phyloP scores from a whole-genome alignment of 2,888 invertebrate species.

The Apeira syringaria region DNA sequence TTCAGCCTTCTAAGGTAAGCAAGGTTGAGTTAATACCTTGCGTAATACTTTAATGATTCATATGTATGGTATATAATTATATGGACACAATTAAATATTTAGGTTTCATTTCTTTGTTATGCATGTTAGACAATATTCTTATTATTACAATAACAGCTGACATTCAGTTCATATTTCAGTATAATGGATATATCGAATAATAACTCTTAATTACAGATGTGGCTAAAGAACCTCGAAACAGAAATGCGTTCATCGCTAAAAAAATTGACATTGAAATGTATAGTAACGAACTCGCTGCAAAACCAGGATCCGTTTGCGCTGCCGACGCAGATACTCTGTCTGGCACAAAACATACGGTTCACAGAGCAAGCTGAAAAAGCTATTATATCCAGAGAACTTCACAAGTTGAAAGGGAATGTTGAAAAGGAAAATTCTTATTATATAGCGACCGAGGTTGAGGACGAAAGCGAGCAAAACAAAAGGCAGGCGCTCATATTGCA shows the following conservation, averaged over 20 bases:
- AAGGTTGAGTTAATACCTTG: too few relatives aligned
- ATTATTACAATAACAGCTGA: too few relatives aligned
- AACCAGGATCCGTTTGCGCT: constrained; percentile 78
- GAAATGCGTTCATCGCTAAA: constrained; percentile 90
- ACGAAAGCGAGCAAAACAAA: constrained; percentile 90
- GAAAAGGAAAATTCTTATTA: constrained; percentile 80
- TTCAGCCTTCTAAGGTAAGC: too few relatives aligned
- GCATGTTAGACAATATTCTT: too few relatives aligned
- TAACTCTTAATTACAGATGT: constrained; percentile 67
- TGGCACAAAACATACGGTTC: constrained; percentile 93
- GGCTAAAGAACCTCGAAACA: constrained; percentile 91
- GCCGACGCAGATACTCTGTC: constrained; percentile 91
- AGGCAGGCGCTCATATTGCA: constrained; percentile 96
- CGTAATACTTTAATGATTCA: too few relatives aligned
- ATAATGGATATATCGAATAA: too few relatives aligned
- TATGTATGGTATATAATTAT: too few relatives aligned
- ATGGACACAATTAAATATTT: too few relatives aligned
- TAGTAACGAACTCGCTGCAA: constrained; percentile 71
- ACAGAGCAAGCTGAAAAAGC: constrained; percentile 93
- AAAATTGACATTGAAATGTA: constrained; percentile 84
- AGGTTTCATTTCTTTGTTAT: too few relatives aligned
- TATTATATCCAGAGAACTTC: constrained; percentile 86
- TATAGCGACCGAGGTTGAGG: constrained; percentile 76
- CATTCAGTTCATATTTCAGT: too few relatives aligned
- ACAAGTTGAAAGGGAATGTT: constrained; percentile 73